phyloP scores from a whole-genome alignment of 2,888 invertebrate species.

The Synergus gifuensis region DNA sequence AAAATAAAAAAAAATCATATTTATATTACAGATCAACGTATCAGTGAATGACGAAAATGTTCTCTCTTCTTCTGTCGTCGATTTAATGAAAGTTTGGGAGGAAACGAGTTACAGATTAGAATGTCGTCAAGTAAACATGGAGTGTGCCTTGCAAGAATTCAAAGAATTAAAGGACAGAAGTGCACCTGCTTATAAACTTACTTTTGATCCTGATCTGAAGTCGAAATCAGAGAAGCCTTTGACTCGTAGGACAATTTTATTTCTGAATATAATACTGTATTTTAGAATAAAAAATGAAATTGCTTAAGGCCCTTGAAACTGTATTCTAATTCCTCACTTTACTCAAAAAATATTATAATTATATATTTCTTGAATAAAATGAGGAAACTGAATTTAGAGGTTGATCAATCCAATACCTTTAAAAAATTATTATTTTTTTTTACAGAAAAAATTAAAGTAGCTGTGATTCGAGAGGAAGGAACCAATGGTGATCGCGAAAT shows the following conservation, averaged over 20 bases:
- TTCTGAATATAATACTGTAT: slow-evolving; percentile 33
- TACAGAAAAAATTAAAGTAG: slow-evolving; percentile 82
- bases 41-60: slow-evolving; percentile 81
- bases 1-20: background rate
- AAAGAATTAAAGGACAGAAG: slow-evolving; percentile 83
- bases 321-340: no score
- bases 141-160: slow-evolving; percentile 90
- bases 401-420: no score
- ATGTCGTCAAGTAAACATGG: slow-evolving; percentile 88
- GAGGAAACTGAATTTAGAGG: no score
- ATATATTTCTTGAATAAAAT: no score
- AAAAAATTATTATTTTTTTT: slow-evolving; percentile 26
- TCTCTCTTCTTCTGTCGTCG: slow-evolving; percentile 82
- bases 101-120: slow-evolving; percentile 96
- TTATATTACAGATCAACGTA: slow-evolving; percentile 77
- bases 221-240: background rate
- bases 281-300: no score
- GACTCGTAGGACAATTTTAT: background rate
- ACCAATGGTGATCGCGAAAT: slow-evolving; percentile 98
- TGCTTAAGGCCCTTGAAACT: no score
- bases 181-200: slow-evolving; percentile 86
- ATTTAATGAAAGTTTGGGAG: slow-evolving; percentile 93
- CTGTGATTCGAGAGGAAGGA: slow-evolving; percentile 97
- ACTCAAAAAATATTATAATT: no score
- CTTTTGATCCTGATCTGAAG: slow-evolving; percentile 83